Base-by-base conservation (phyloP, 2,888 invertebrate genomes). In the Lymantria monacha region DNA sequence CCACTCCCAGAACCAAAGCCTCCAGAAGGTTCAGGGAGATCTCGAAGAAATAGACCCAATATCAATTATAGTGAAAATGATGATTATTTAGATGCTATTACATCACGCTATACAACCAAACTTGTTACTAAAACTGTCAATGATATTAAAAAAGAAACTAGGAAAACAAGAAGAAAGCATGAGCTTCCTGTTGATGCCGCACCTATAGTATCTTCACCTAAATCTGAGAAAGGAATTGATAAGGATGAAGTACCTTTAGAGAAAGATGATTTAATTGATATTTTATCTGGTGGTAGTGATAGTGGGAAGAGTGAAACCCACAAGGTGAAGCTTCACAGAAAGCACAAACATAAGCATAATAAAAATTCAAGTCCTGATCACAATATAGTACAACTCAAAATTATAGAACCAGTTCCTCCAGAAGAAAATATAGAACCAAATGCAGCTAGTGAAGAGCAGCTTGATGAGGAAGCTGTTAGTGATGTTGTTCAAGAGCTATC, bases 41-140 rank as follows among this genome's bases (percentile, higher is more conserved):
- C 92, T 14, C 79, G 91, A 64, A 81, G 92, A 58, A 88, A 91
- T 66, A 83, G 92, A 56, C 84, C 86, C 51, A 91, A 90, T 69
- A 82, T 92, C 49, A 92, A 92, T 69, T 92, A 93, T 87, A 83
- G 92, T 90, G 85, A 92, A 89, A 86, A 92, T 85, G 87, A 92
- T 87, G 80, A 92, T 83, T 81, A 91, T 81, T 66, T 93, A 76
- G 80, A 92, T 80, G 79, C 79, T 55, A 53, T 93, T 74, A 80
- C 93, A 77, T 62, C 91, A 76, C 62, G 80, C 74, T 73, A 83
- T 74, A 61, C 79, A 59, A 72, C 53, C 59, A 87, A 83, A 77
- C 75, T 77, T 62, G 70, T 59, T 51, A 84, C 78, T 56, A 89
- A 83, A 79, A 84, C 87, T 52, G 83, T 88, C 15, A 76, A 79